Base-by-base conservation (phyloP, 35 echinoderm and acorn worm species). In the Ophiothrix spiculata region DNA sequence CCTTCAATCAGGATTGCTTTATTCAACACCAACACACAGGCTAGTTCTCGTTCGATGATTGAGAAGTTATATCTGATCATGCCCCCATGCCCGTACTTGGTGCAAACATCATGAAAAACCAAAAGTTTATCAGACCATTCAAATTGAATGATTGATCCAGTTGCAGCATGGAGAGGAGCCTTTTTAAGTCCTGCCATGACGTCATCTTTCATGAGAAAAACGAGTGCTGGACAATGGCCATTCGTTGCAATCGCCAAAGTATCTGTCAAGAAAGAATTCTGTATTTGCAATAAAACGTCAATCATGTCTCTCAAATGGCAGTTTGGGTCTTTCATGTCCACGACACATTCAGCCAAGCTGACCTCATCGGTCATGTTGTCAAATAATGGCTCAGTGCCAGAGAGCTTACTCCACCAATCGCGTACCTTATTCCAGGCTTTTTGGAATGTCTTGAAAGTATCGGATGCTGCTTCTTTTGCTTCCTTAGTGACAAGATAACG, bases 81-180 rank as follows among this genome's bases (percentile, higher is more conserved):
- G 21, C 31, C 42, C 38, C 84, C 84, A 77, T 86, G 73, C 11
- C 84, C 84, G 23, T 86, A 86, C 37, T 86, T 74, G 37, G 84
- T 86, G 13, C 73, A 37, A 34, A 86, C 32, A 32, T 86, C 84
- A 40, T 86, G 84, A 38, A 38, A 76, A 6, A 64, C 64, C 1
- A 86, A 74, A 40, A 64, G 73, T 2, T 45, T 37, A 40, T 86
- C 75, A 10, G 64, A 40, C 69, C 63, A 75, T 64, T 36, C 56
- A 75, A 75, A 39, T 32, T 75, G 38, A 64, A 86, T 75, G 35
- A 75, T 74, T 31, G 64, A 36, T 32, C 23, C 14, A n/a, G 69
- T 33, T 29, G 73, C 84, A 19, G 25, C 25, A 75, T 86, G 8
- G 23, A 86, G 84, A 86, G 84, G 84, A 36, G 39, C 39, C 39